Conservation (phyloP, 2,797 vertebrate species). For the Falco naumanni region DNA sequence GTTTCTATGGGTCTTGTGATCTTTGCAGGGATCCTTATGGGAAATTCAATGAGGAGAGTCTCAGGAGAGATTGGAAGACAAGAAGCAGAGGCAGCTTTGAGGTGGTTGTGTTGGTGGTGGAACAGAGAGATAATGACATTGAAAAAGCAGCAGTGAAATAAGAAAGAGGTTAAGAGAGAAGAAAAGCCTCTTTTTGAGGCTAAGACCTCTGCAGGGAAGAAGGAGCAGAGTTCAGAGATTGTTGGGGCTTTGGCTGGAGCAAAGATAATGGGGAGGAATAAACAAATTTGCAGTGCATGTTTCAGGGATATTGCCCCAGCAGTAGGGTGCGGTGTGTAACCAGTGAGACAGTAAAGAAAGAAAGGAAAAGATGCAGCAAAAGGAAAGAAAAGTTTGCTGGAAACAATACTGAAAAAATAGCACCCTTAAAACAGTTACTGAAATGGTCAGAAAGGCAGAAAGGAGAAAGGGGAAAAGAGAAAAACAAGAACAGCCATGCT, state of each 20-base stretch:
- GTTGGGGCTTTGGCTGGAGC: neutral
- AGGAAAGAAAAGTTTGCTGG: neutral
- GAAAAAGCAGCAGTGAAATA: neutral
- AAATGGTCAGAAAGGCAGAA: neutral
- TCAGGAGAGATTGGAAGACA: neutral
- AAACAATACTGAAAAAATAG: neutral
- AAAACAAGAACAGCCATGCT: neutral
- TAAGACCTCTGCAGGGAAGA: neutral
- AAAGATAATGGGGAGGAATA: neutral
- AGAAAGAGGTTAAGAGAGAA: neutral
- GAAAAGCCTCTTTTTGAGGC: neutral
- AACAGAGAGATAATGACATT: neutral
- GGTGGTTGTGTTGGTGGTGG: neutral
- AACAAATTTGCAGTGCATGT: neutral
- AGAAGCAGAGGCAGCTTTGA: neutral
- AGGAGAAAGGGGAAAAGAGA: neutral
- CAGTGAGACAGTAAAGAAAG: neutral
- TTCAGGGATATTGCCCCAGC: neutral
- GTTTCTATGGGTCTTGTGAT: neutral
- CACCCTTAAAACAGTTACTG: neutral
- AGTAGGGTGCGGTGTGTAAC: neutral
- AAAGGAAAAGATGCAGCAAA: neutral
- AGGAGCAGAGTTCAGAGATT: neutral
- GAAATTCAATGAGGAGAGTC: constrained; percentile 15
- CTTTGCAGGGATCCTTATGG: neutral